Base-by-base conservation (phyloP, 2,888 invertebrate genomes). In the Meteorus colon region DNA sequence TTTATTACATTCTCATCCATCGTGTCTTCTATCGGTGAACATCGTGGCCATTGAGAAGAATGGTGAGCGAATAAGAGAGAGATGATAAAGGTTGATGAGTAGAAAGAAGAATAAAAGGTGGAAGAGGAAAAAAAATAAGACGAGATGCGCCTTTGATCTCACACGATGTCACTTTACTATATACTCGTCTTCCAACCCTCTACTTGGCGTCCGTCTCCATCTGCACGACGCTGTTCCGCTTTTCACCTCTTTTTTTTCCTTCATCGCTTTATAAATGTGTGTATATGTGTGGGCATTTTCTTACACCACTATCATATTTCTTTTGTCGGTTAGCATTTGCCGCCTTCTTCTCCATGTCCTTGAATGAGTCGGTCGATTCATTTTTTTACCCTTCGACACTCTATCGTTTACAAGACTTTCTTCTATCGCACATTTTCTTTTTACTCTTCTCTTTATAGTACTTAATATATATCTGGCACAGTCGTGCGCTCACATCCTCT, bases 181-280 rank as follows among this genome's bases (percentile, higher is more conserved):
- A 8, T 1, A 48, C 12, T 48, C 48, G 19, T 29, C 59, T 63
- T 34, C 34, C 41, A n/a, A 59, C 69, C 31, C 70, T 63, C 69
- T 8, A 41, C 41, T 41, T 41, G n/a, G 48, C 45, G 63, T 72
- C 45, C 48, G 29, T 74, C 60, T 67, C 45, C 55, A 19, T 55
- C 48, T 74, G 29, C 27, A n/a, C 51, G 41, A 29, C 41, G 16
- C 4, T 48, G n/a, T 69, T 75, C 63, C 55, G 19, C 19, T 48
- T 66, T 65, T 73, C 55, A 62, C 51, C 66, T 55, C n/a, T 19
- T 55, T 66, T 51, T 12, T n/a, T 14, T 48, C 45, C 37, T 63
- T 14, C 8, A 14, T 24, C 16, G 51, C 45, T 3, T 31, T 65
- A 34, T 48, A 62, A n/a, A 8, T 41, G 3, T 62, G 14, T 37